Base-by-base conservation (phyloP, 2,888 invertebrate genomes). In the Ceratothoa steindachneri region DNA sequence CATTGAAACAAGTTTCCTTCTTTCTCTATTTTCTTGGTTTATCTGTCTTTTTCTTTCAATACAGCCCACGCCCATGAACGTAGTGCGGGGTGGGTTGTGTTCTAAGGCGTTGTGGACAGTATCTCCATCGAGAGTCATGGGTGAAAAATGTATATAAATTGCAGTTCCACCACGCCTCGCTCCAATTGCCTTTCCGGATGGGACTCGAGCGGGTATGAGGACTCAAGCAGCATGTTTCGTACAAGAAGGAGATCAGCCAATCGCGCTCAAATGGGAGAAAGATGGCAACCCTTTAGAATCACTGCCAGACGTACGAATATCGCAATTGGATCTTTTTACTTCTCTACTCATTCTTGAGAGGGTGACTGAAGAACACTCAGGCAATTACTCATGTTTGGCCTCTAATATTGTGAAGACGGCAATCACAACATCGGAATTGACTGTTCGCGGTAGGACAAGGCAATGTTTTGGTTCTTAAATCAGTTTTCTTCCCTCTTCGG, bases 381-480 rank as follows among this genome's bases (percentile, higher is more conserved):
- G 87, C 77, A 86, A 86, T 84, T 87, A 87, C 83, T 86, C 86
- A 68, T 87, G 87, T 82, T 83, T 85, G 52, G 87, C 86, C 69
- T 84, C 84, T 82, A 87, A 87, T 83, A 84, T 84, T 71, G 86
- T 86, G 69, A 85, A 86, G 72, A 83, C 83, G 81, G 84, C 84
- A 66, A 83, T 84, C 41, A 84, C 84, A 83, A 85, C 86, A 68
- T 85, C 86, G 67, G 82, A 83, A 72, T 85, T 87, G 74, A 83
- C 85, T 82, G 87, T 87, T 81, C 86, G 74, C 69, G 75, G 80
- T 81, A 72, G 55, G 76, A 24, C 15, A 41, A 41, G n/a, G n/a
- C n/a, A n/a, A n/a, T n/a, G n/a, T n/a, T n/a, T n/a, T n/a, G n/a
- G n/a, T n/a, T n/a, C n/a, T n/a, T n/a, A n/a, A n/a, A n/a, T n/a